These are phyloP conservation scores for Matsumurasca onukii DNA, from an alignment of 1,140 invertebrate genomes.

Conservation along the genomic window DNA sequence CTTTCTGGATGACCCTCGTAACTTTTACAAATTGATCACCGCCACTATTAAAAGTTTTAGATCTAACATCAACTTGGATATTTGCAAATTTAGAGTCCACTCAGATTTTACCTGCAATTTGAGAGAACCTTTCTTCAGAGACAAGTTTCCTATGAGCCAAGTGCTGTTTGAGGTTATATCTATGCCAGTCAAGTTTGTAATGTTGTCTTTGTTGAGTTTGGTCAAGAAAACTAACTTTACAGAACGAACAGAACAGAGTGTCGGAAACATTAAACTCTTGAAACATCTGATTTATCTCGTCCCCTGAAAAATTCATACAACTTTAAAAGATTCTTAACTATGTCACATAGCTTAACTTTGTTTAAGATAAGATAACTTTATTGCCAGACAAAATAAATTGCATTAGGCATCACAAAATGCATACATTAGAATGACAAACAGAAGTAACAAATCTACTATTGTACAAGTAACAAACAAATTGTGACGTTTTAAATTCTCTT, in stretches of 20 bases:
- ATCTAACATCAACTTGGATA: too few species aligned
- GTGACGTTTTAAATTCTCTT: too few species aligned
- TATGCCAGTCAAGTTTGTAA: slow-evolving; percentile 93
- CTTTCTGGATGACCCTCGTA: too few species aligned
- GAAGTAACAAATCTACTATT: slow-evolving; percentile 8
- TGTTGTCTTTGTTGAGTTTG: slow-evolving; percentile 70
- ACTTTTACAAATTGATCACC: too few species aligned
- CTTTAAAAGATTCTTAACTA: background rate
- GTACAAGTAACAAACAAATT: background rate
- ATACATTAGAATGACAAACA: background rate
- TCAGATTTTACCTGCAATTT: slow-evolving; percentile 44
- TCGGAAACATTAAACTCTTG: slow-evolving; percentile 53
- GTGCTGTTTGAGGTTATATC: slow-evolving; percentile 95
- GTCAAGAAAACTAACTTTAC: slow-evolving; percentile 53
- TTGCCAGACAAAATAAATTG: background rate
- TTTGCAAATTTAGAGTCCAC: too few species aligned
- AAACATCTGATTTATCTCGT: slow-evolving; percentile 42
- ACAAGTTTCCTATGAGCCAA: slow-evolving; percentile 82
- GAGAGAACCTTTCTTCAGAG: slow-evolving; percentile 78
- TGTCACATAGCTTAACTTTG: background rate
- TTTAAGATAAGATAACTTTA: background rate
- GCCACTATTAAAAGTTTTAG: too few species aligned
- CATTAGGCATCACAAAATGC: background rate
- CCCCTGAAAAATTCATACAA: slow-evolving; percentile 39
- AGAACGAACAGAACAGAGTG: slow-evolving; percentile 56